Conservation (phyloP, 2,113 vertebrate species). For the Caranx ignobilis region DNA sequence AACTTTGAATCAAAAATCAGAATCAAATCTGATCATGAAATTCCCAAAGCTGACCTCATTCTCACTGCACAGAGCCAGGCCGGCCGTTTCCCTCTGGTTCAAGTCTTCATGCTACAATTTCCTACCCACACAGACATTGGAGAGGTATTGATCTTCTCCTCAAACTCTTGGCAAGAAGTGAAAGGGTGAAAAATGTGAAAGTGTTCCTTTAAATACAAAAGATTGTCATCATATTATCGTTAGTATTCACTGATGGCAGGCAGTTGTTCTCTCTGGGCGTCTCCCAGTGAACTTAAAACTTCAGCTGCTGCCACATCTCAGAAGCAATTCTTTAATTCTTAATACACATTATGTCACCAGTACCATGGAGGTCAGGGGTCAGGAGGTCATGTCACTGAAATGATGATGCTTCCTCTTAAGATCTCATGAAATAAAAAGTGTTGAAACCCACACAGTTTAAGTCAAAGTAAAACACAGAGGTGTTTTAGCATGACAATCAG, state of each 20-base stretch:
- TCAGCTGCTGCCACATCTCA: neutral
- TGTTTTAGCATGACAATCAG: conserved; percentile 64
- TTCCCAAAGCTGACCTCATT: neutral
- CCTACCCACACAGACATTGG: too few species aligned
- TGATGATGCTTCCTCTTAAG: conserved; percentile 10
- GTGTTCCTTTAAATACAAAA: neutral
- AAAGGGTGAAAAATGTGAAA: neutral
- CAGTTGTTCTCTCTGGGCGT: neutral
- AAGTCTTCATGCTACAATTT: neutral
- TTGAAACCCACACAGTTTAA: conserved; percentile 1
- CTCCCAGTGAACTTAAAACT: neutral
- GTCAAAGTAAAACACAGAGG: conserved; percentile 25
- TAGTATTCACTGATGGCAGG: neutral
- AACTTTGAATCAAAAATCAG: neutral
- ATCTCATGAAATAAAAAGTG: conserved; percentile 17
- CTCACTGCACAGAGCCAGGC: neutral
- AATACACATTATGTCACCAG: neutral
- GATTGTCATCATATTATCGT: too few species aligned
- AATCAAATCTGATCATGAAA: neutral
- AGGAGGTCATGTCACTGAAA: conserved; percentile 53
- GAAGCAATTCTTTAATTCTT: neutral
- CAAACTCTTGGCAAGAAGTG: neutral
- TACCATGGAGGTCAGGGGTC: conserved; percentile 43
- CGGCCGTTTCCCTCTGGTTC: neutral
- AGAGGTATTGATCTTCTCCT: neutral